A percentile compares a stretch with the other conserved stretches of the same genome.
Evolutionary conservation across 2,797 vertebrate species (phyloP).

Genomic region (Myotis planiceps): DNA sequence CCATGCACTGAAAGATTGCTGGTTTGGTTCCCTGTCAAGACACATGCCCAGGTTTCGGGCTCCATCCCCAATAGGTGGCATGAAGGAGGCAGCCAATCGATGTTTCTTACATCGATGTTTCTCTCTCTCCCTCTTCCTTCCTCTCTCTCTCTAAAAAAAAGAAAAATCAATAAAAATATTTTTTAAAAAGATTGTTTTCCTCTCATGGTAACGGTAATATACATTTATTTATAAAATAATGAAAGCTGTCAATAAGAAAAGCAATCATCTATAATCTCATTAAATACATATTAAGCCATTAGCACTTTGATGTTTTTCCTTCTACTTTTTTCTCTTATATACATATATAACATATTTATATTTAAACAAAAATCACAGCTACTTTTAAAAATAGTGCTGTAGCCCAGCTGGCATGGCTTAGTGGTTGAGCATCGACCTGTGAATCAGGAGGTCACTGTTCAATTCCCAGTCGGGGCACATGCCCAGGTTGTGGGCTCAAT

Average conservation of each 20-base stretch:
- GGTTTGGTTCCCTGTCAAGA: too few species aligned
- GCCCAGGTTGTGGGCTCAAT: too few species aligned
- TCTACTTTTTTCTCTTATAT: not conserved
- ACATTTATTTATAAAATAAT: not conserved
- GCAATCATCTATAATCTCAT: not conserved
- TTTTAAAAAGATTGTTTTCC: slow-evolving; percentile 45
- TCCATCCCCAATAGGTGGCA: too few species aligned
- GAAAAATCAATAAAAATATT: not conserved
- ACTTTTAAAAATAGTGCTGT: not conserved
- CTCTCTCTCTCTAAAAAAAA: not conserved
- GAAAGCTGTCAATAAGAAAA: not conserved
- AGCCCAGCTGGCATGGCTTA: too few species aligned
- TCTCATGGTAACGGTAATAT: not conserved
- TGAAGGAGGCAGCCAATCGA: not conserved
- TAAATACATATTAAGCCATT: not conserved
- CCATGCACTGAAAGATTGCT: too few species aligned
- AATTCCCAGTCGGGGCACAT: too few species aligned
- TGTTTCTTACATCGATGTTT: not conserved
- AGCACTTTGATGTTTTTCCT: not conserved
- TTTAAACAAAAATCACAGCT: not conserved
- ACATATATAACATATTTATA: not conserved
- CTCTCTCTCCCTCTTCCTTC: not conserved
- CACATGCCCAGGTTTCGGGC: too few species aligned
- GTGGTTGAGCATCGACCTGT: too few species aligned
- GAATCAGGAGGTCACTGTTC: too few species aligned